Conservation (phyloP, 1,140 invertebrate genomes). For the Sogatella furcifera region DNA sequence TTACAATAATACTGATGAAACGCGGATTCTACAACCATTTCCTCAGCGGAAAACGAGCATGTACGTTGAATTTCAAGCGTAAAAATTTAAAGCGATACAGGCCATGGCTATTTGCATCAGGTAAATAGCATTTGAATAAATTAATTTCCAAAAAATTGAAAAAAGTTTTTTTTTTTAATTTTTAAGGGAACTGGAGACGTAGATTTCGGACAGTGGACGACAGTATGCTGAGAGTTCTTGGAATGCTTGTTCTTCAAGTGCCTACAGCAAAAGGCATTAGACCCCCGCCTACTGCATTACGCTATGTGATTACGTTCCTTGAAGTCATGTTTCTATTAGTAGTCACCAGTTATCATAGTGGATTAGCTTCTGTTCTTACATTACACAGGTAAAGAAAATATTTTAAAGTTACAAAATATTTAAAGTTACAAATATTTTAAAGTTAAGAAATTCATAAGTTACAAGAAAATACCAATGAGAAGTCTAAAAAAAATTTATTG, state of each 20-base stretch:
- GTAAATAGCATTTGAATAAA: too few relatives aligned
- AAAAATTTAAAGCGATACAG: too few relatives aligned
- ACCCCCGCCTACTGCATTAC: background rate
- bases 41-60: too few relatives aligned
- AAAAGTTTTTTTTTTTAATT: background rate
- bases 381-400: constrained; percentile 5
- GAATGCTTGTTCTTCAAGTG: constrained; percentile 14
- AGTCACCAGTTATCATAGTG: constrained; percentile 34
- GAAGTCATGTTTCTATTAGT: constrained; percentile 31
- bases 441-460: background rate
- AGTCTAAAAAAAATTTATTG: too few relatives aligned
- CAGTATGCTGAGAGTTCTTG: constrained; percentile 10
- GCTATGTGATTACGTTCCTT: constrained; percentile 17
- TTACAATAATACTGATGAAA: too few relatives aligned
- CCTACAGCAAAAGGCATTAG: constrained; percentile 2
- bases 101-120: too few relatives aligned
- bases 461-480: too few relatives aligned
- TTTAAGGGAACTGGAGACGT: background rate
- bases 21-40: too few relatives aligned
- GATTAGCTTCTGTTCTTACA: constrained; percentile 13
- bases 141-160: too few relatives aligned
- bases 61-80: too few relatives aligned
- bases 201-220: constrained; percentile 7
- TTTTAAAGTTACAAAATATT: too few relatives aligned
- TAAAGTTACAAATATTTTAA: too few relatives aligned